Base-by-base conservation (phyloP, 37 sponge, comb jelly and placozoan genomes). In the Sycon ciliatum region DNA sequence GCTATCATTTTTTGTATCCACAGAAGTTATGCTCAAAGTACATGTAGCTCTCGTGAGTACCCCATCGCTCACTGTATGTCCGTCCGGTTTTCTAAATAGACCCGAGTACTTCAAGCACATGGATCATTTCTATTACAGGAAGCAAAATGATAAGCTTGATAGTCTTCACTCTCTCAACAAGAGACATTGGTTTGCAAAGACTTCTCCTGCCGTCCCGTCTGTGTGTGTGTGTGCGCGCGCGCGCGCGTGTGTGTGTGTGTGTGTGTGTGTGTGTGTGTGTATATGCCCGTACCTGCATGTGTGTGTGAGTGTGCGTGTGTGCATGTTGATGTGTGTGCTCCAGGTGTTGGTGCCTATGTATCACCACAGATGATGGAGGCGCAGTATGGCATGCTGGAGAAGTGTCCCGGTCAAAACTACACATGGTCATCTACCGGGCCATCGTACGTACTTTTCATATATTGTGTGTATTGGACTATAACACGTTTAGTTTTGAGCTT, bases 391-490 rank as follows among this genome's bases (percentile, higher is more conserved):
- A 57, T 94, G 65, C 73, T 68, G 1, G 53, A 78, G 22, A 65
- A 58, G 49, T 81, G 73, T 65, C 77, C 81, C 3, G 65, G 82
- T 22, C 67, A 57, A 4, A 88, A 80, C 9, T 94, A 86, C 73
- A 89, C 95, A 30, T 94, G 95, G 95, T 58, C 79, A 37, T 94
- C 95, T 20, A 36, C 92, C 3, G 95, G 95, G 36, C 95, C 95
- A 65, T 56, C 85, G 92, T 91, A 61, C 62, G 87, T 62, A n/a
- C 6, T 27, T 26, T 9, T 32, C 24, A 13, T 3, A 23, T 4
- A 22, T 26, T 6, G 22, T n/a, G 23, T 18, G 23, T 7, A 16
- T 24, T 36, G 68, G n/a, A 36, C 23, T 1, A 38, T 6, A n/a
- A 1, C 3, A 3, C 29, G 3, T 73, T 34, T 20, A 18, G 46